A percentile compares a stretch with the other conserved stretches of the same genome.
Evolutionary conservation across 2,113 vertebrate species (phyloP).

Genomic region (Mus spicilegus): DNA sequence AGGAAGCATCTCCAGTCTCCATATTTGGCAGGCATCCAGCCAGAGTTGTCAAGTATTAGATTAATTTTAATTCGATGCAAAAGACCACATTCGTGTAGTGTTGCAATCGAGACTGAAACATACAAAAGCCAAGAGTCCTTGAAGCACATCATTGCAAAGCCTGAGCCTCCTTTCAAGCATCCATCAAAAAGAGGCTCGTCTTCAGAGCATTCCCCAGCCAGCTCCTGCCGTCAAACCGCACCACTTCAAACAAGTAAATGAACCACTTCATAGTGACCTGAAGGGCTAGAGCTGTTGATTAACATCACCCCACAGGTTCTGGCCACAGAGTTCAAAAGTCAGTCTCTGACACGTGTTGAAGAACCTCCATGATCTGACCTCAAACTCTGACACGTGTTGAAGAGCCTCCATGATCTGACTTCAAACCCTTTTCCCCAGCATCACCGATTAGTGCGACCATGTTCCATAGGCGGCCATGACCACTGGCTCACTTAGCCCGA

Average conservation of each 20-base stretch:
- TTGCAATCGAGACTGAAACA: constrained; percentile 81
- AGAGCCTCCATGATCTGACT: not conserved
- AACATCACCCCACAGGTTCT: not conserved
- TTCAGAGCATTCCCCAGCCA: constrained; percentile 48
- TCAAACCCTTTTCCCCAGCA: not conserved
- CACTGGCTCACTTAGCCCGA: not conserved
- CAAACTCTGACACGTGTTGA: not conserved
- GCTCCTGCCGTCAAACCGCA: constrained; percentile 4
- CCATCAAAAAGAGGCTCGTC: constrained; percentile 69
- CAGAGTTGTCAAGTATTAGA: constrained; percentile 84
- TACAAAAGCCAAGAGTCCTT: constrained; percentile 81
- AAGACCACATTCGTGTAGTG: constrained; percentile 80
- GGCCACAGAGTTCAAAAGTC: constrained; percentile 20
- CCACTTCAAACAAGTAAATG: constrained; percentile 61
- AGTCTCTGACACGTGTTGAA: constrained; percentile 28
- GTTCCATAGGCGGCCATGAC: not conserved
- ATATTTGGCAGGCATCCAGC: constrained; percentile 80
- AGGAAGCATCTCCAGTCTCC: constrained; percentile 80
- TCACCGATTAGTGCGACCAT: not conserved
- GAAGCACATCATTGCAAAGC: constrained; percentile 77
- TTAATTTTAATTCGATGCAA: constrained; percentile 85
- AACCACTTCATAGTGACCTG: constrained; percentile 52
- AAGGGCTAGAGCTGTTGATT: constrained; percentile 10
- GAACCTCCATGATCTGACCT: not conserved
- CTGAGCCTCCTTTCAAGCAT: constrained; percentile 70